Conservation (phyloP, 2,888 invertebrate genomes). For the Tolmerus cingulatus region DNA sequence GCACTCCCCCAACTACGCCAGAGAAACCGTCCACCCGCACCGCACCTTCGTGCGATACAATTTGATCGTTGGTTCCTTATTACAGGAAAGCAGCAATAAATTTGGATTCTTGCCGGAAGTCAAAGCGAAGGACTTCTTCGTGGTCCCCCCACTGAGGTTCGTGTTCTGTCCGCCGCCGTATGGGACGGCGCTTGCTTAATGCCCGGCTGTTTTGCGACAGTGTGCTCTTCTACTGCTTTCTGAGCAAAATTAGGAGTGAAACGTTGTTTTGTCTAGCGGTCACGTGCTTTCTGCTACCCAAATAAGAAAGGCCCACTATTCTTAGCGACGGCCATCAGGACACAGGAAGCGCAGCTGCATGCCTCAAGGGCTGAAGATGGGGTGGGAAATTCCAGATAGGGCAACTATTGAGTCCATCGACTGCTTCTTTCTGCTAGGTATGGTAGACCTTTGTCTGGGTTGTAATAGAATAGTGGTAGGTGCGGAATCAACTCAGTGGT, state of each 20-base stretch:
- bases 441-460: neutral
- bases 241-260: neutral
- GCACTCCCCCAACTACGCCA: neutral
- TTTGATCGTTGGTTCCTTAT: slow-evolving; percentile 30
- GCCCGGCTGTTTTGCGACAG: neutral
- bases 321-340: neutral
- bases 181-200: neutral
- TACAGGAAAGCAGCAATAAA: slow-evolving; percentile 41
- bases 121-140: slow-evolving; percentile 6
- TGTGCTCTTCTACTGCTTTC: neutral
- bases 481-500: neutral
- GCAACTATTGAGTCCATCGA: neutral
- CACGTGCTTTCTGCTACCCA: slow-evolving; percentile 10
- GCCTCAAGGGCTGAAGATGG: neutral
- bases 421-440: neutral
- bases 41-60: neutral
- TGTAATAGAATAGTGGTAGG: neutral
- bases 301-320: neutral
- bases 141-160: neutral
- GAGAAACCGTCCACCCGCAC: neutral
- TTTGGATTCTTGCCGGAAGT: slow-evolving; percentile 32
- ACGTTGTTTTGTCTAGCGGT: slow-evolving; percentile 33
- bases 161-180: neutral
- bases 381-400: neutral
- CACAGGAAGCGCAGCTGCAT: neutral